Evolutionary conservation across 2,797 vertebrate species (phyloP), one percentile per base, ranked within the genome.

Genomic region (Eulemur albifrons): DNA sequence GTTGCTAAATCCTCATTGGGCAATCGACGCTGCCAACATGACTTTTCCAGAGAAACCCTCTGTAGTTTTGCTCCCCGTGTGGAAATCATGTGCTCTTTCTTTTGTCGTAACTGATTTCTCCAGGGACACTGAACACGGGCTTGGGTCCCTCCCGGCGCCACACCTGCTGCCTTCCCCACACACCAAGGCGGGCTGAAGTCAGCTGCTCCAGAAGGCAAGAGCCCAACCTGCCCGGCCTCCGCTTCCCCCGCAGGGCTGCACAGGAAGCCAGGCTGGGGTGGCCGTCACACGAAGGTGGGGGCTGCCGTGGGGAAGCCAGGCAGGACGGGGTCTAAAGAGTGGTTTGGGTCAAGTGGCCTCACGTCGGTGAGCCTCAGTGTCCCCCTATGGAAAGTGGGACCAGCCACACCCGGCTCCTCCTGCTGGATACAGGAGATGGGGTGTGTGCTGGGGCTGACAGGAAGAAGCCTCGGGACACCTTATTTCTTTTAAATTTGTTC

Each of bases 91-190:
- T 8, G 12, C 61, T 23, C 45, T 90, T 79, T 88, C 70, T 81
- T 8, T 83, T 95, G 61, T 91, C 67, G 3, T 92, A 84, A 94
- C 77, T 4, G n/a, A 85, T 93, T 93, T 93, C 67, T 82, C 77
- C n/a, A 81, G 92, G 80, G 25, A 20, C n/a, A 6, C 2, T 25
- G 87, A 76, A 18, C 12, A 61, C 0, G n/a, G 85, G 1, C 72
- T 50, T 17, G 1, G 2, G 86, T 75, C 83, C 52, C 76, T 97
- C 87, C 50, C 21, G 40, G 25, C 20, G 5, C 50, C 50, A 17
- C 85, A 83, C 75, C 75, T 88, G 76, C 52, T 81, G 82, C 91
- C 88, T 82, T 94, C 81, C 83, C 45, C 72, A 79, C 72, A 23
- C 38, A 1, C 38, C 48, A 84, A 90, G 91, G 61, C 72, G 52